phyloP scores from a whole-genome alignment of 2,888 invertebrate species.

The Eubasilissa splendida region DNA sequence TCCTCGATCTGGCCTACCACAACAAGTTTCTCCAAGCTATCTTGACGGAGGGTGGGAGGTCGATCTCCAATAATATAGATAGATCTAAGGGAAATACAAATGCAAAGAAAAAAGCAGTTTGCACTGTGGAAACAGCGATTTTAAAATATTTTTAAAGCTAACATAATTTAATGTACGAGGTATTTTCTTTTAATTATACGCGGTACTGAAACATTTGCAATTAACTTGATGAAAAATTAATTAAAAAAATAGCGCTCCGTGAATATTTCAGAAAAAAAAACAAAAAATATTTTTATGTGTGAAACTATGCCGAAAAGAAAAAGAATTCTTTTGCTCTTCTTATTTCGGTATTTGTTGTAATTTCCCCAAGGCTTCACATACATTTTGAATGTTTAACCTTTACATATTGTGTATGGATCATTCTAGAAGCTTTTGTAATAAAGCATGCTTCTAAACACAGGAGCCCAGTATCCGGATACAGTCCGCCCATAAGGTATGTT shows the following conservation, averaged over 20 bases:
- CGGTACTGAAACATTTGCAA: no score
- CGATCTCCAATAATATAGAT: no score
- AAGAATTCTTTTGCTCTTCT: slow-evolving; percentile 4
- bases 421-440: not conserved
- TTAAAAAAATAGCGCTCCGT: not conserved
- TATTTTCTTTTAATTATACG: not conserved
- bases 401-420: not conserved
- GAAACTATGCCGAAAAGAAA: slow-evolving; percentile 3
- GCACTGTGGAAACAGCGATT: no score
- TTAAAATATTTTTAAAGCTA: not conserved
- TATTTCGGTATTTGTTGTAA: slow-evolving; percentile 18
- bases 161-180: not conserved
- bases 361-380: slow-evolving; percentile 9
- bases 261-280: not conserved
- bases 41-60: no score
- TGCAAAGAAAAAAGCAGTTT: no score
- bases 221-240: not conserved
- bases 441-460: no score
- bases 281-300: not conserved
- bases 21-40: no score
- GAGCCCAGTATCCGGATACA: no score
- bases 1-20: no score
- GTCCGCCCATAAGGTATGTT: no score
- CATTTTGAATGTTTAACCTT: slow-evolving; percentile 11
- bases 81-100: no score